Base-by-base conservation (phyloP, 2,888 invertebrate species). In the Melinopterus prodromus region DNA sequence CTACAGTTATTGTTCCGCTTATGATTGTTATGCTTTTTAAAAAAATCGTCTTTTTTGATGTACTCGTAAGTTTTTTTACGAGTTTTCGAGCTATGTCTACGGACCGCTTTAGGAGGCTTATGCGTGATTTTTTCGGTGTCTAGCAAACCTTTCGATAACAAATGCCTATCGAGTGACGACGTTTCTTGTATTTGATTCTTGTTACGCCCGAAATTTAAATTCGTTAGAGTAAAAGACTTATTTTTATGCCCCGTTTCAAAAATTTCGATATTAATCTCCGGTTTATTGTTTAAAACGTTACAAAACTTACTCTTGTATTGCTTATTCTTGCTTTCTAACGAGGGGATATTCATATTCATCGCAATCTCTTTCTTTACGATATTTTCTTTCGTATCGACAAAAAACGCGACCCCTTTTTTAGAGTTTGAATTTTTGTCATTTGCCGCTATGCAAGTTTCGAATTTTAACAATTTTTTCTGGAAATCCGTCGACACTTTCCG, bases 51-150 rank as follows among this genome's bases (percentile, higher is more conserved):
- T 80, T 89, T 89, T 77, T 86, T 86, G n/a, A 89, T 86, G 79
- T 89, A 89, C 79, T 89, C 89, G 82, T 89, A 89, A 0, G 88
- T 89, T 82, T 87, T 88, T 81, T 88, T 88, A 75, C 87, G 83
- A 3, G 84, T 85, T 83, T 88, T 89, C 16, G 94, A 94, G 4
- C 93, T 93, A 7, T 94, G 93, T 70, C 94, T 90, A 77, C 94
- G 92, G 0, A 93, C 91, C 0, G 94, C 94, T 86, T 95, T 94
- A 0, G 95, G 95, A 0, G 95, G 95, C 85, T 95, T 95, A 84
- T 95, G 95, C 0, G 93, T 93, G 0, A 95, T 93, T 85, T 88
- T 88, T 79, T 89, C 88, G 69, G 85, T 84, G 2, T 86, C 86
- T 35, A 88, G 82, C 84, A 90, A 83, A 86, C 90, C 85, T 88